Evolutionary conservation across 2,797 vertebrate species (phyloP).

Genomic region (Brachymystax lenok): DNA sequence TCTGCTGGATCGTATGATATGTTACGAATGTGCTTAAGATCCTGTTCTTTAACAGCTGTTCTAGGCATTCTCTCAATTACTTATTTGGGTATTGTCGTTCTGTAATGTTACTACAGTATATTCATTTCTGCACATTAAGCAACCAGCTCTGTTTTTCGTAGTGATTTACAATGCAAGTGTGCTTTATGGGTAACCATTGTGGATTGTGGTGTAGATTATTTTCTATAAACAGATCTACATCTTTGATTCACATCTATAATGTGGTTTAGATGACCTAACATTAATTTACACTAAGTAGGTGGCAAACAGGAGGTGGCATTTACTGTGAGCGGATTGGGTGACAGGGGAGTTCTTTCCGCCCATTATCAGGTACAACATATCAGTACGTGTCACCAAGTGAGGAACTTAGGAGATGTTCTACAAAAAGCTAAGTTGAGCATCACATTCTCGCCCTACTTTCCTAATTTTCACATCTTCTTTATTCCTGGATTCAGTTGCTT

Average conservation of each 20-base stretch:
- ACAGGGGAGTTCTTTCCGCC: slow-evolving; percentile 57
- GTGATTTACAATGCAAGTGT: background rate
- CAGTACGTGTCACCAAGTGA: slow-evolving; percentile 35
- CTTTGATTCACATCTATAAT: background rate
- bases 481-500: slow-evolving; percentile 35
- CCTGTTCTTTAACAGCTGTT: too few relatives aligned
- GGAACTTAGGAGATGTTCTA: slow-evolving; percentile 57
- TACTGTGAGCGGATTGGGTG: slow-evolving; percentile 43
- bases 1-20: too few relatives aligned
- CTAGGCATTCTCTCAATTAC: background rate
- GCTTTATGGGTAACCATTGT: background rate
- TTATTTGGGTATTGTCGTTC: background rate
- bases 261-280: background rate
- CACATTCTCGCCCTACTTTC: slow-evolving; percentile 59
- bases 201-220: background rate
- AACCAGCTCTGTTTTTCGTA: background rate
- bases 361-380: slow-evolving; percentile 44
- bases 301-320: slow-evolving; percentile 28
- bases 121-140: background rate
- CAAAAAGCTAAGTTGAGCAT: slow-evolving; percentile 39
- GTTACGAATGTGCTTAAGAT: too few relatives aligned
- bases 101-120: background rate
- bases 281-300: slow-evolving; percentile 40
- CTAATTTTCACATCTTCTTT: slow-evolving; percentile 59
- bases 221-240: background rate